phyloP scores from a whole-genome alignment of 64 coral and sea anemone genomes.

The Platygyra sinensis region DNA sequence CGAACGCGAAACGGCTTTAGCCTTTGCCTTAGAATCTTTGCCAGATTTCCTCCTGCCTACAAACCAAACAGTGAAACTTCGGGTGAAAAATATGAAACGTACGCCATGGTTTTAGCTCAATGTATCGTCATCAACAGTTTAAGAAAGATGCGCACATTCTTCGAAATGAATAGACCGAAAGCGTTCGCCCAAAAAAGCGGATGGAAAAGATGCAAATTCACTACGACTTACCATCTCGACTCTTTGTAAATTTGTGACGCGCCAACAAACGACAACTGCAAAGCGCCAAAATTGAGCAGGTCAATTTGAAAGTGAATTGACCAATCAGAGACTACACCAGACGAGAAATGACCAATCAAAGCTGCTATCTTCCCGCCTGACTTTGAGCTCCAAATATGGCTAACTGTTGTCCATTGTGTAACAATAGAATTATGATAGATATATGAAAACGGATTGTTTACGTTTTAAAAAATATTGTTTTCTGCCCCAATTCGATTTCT shows the following conservation, averaged over 20 bases:
- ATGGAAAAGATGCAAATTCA: slow-evolving; percentile 81
- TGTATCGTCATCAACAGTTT: not conserved
- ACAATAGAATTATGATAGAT: slow-evolving; percentile 2
- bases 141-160: not conserved
- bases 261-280: slow-evolving; percentile 72
- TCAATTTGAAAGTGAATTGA: slow-evolving; percentile 74
- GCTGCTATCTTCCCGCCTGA: slow-evolving; percentile 70
- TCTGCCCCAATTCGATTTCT: too few relatives aligned
- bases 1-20: slow-evolving; percentile 97
- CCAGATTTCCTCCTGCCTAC: slow-evolving; percentile 99
- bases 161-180: not conserved
- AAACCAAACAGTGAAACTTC: slow-evolving; percentile 56
- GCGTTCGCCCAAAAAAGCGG: not conserved
- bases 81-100: slow-evolving; percentile 49
- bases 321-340: slow-evolving; percentile 75
- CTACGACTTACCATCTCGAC: slow-evolving; percentile 76
- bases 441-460: not conserved
- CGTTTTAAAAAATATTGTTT: too few relatives aligned
- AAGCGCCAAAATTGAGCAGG: slow-evolving; percentile 56
- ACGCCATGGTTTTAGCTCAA: not conserved
- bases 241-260: slow-evolving; percentile 52
- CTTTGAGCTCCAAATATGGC: slow-evolving; percentile 41
- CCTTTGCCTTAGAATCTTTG: slow-evolving; percentile 99
- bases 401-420: not conserved
- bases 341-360: slow-evolving; percentile 69